These are phyloP conservation scores for Carlito syrichta DNA, from an alignment of 2,113 vertebrate species.

Conservation along the genomic window DNA sequence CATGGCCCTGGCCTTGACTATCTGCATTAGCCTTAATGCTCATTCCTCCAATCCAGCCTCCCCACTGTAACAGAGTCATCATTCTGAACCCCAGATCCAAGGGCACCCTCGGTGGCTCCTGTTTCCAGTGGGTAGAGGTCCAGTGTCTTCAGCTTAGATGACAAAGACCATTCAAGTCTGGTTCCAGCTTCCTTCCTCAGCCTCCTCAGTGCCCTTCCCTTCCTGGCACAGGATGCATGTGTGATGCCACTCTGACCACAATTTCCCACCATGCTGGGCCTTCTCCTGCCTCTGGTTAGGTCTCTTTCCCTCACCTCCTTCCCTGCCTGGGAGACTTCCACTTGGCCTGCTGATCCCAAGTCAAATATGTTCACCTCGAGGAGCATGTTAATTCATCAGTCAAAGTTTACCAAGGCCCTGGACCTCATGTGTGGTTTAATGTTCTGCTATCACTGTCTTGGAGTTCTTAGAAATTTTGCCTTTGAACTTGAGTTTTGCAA, in stretches of 20 bases:
- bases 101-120: too few relatives aligned
- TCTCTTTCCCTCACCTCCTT: background rate
- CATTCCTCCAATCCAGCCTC: background rate
- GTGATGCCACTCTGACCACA: background rate
- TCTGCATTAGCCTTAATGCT: fast-evolving
- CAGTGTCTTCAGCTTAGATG: background rate
- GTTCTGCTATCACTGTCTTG: background rate
- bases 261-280: background rate
- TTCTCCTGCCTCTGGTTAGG: background rate
- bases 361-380: background rate
- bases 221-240: background rate
- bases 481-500: background rate
- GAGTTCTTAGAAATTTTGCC: background rate
- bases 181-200: background rate
- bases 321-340: background rate
- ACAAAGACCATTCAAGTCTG: background rate
- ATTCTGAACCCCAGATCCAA: background rate
- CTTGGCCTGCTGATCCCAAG: background rate
- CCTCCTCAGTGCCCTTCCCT: background rate
- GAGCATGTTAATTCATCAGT: background rate
- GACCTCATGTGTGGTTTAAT: background rate
- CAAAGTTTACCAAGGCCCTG: background rate
- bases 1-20: background rate
- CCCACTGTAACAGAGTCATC: too few relatives aligned
- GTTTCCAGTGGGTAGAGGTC: background rate